Percentiles rank a stretch among this genome's conserved stretches.
Conservation (phyloP, 2,888 invertebrate genomes). For the Ommatoiulus sabulosus region DNA sequence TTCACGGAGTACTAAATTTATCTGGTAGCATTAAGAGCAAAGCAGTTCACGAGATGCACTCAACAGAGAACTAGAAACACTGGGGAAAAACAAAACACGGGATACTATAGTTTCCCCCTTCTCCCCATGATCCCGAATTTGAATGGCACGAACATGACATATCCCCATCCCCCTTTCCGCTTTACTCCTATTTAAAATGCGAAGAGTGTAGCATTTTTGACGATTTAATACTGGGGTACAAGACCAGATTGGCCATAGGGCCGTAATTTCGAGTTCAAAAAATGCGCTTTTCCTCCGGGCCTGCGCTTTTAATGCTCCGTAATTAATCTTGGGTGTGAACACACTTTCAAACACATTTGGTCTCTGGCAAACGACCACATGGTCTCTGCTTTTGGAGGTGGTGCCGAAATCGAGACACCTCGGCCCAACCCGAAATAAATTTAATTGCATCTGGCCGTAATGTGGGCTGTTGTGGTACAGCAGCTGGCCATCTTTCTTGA, state of each 20-base stretch:
- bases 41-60: no score
- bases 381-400: background rate
- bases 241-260: background rate
- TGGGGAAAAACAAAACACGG: background rate
- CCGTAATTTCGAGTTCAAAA: slow-evolving; percentile 1
- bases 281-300: background rate
- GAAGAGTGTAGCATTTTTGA: slow-evolving; percentile 17
- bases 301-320: background rate
- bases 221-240: slow-evolving; percentile 4
- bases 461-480: background rate
- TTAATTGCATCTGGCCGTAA: slow-evolving; percentile 14
- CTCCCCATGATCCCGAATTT: slow-evolving; percentile 28
- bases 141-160: slow-evolving; percentile 15
- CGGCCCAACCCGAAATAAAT: slow-evolving; percentile 23
- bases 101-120: background rate
- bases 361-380: background rate
- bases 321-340: slow-evolving; percentile 34
- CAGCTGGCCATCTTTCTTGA: background rate
- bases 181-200: slow-evolving; percentile 1
- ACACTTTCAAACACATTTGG: background rate
- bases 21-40: no score
- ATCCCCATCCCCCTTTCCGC: background rate
- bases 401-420: background rate
- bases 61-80: background rate
- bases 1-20: no score